Conservation (phyloP, 2,113 vertebrate species). For the Corynorhinus townsendii region DNA sequence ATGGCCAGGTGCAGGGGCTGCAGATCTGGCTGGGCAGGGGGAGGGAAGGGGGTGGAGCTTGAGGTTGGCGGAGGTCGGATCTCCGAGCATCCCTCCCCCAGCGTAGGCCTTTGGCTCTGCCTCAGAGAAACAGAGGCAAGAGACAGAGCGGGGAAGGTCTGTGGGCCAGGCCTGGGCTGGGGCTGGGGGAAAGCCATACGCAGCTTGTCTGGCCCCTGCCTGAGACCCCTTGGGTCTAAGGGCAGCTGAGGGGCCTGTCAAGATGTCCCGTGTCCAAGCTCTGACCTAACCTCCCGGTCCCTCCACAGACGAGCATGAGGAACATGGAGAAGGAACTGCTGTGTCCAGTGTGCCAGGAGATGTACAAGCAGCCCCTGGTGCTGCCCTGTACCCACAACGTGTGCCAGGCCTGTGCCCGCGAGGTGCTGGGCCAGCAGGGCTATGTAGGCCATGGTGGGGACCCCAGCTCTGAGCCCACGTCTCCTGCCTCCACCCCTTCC, state of each 20-base stretch:
- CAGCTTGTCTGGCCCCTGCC: neutral
- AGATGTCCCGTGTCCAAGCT: neutral
- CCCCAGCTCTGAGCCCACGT: constrained; percentile 91
- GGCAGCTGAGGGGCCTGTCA: neutral
- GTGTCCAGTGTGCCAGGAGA: constrained; percentile 94
- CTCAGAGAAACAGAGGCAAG: neutral
- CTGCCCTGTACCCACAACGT: constrained; percentile 95
- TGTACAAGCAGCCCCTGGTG: constrained; percentile 95
- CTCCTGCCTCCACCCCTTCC: constrained; percentile 91
- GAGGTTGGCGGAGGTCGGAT: neutral
- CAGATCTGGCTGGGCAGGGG: neutral
- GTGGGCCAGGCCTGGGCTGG: neutral
- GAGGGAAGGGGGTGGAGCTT: neutral
- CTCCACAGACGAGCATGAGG: constrained; percentile 94
- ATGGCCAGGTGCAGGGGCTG: constrained; percentile 1
- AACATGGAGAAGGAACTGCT: constrained; percentile 95
- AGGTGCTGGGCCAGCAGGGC: constrained; percentile 93
- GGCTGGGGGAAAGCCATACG: neutral
- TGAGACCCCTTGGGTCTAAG: neutral
- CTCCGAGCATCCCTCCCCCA: neutral
- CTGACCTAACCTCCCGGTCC: constrained; percentile 45
- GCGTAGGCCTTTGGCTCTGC: neutral
- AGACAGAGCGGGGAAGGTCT: neutral
- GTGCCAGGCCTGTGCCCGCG: constrained; percentile 93
- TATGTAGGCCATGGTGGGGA: constrained; percentile 84